Conservation (phyloP, 2,888 invertebrate genomes). For the Diarsia mendica region DNA sequence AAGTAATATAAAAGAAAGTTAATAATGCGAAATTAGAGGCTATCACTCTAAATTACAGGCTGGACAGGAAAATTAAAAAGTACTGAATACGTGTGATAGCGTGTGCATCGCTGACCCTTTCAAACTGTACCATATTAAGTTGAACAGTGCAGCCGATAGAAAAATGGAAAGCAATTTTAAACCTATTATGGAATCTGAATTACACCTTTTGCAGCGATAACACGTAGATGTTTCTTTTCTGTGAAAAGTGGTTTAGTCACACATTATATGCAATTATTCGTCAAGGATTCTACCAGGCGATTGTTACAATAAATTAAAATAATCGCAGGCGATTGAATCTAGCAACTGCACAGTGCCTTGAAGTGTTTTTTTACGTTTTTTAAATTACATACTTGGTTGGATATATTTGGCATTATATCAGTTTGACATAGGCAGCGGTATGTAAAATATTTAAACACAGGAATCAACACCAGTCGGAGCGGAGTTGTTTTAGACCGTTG, state of each 20-base stretch:
- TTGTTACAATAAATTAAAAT: too few species aligned
- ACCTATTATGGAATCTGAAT: neutral
- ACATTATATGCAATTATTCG: neutral
- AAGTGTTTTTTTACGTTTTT: neutral
- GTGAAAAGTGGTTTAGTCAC: neutral
- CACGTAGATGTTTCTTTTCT: neutral
- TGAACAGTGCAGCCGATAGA: neutral
- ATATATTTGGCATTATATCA: conserved; percentile 1
- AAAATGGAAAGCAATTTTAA: neutral
- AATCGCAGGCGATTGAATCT: neutral
- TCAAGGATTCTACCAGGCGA: neutral
- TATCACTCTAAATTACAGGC: neutral
- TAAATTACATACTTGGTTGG: neutral
- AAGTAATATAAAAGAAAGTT: neutral
- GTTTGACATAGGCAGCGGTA: conserved; percentile 37
- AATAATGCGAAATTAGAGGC: neutral
- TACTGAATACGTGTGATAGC: neutral
- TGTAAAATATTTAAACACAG: conserved; percentile 26
- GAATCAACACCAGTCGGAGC: neutral
- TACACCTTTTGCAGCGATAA: neutral
- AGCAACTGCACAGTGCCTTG: neutral
- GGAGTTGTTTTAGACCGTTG: too few species aligned
- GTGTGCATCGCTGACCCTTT: neutral
- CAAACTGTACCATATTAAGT: neutral
- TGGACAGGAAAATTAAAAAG: neutral